These are phyloP conservation scores for Rana temporaria DNA, from an alignment of 2,113 vertebrate genomes.

Conservation along the genomic window DNA sequence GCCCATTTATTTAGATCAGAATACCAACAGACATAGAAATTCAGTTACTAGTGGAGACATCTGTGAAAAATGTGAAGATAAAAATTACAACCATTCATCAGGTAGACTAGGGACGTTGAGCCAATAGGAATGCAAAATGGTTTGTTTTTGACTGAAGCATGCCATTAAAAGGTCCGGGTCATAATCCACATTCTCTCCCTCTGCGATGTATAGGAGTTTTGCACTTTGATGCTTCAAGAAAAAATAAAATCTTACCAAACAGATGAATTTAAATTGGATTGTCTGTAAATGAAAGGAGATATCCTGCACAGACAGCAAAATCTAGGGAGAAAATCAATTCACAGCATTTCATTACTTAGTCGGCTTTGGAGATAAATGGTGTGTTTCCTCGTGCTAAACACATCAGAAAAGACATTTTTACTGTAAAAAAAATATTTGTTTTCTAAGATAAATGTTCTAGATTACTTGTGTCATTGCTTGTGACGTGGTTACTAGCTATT, in stretches of 20 bases:
- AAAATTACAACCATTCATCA: no score
- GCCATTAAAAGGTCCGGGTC: background rate
- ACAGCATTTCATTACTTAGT: conserved; percentile 25
- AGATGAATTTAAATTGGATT: conserved; percentile 43
- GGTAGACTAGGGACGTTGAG: no score
- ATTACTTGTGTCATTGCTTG: background rate
- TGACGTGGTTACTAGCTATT: background rate
- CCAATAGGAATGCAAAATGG: no score
- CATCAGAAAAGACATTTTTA: background rate
- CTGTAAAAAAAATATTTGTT: background rate
- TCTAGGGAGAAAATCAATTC: conserved; percentile 25
- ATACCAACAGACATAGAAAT: no score
- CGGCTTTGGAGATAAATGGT: background rate
- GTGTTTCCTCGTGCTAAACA: background rate
- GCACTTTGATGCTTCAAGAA: conserved; percentile 33
- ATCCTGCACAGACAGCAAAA: conserved; percentile 13
- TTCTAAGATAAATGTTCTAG: background rate
- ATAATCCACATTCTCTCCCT: background rate
- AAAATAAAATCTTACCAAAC: conserved; percentile 31
- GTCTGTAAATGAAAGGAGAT: conserved; percentile 35
- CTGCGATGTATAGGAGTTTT: conserved; percentile 6
- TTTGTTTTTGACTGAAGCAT: no score
- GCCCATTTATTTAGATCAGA: no score
- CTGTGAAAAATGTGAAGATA: no score
- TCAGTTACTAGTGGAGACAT: no score